Base-by-base conservation (phyloP, 2,888 invertebrate genomes). In the Polietes domitor region DNA sequence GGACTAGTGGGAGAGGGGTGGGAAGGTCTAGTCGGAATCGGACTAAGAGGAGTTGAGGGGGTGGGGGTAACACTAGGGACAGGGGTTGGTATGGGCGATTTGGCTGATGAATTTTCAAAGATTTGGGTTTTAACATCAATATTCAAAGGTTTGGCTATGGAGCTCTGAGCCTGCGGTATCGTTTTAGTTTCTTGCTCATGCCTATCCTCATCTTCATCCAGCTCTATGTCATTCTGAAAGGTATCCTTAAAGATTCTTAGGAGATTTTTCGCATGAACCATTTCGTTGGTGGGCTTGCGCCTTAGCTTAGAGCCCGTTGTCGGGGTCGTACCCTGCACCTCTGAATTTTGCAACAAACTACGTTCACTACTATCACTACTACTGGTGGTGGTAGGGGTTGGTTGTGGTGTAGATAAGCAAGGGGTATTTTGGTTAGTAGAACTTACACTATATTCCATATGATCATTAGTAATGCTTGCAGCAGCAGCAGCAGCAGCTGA, bases 371-470 rank as follows among this genome's bases (percentile, higher is more conserved):
- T 79, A 87, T 85, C 86, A 87, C 85, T 83, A 82, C 73, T 75
- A 87, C 86, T 83, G 76, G 2, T 9, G 21, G 55, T n/a, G 32
- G 26, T 58, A 21, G 71, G 41, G 53, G 43, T 43, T 86, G 87
- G 86, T 2, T 15, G 15, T 41, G 41, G 4, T 7, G 47, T 2
- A n/a, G 86, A 86, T 68, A 78, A 58, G 68, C 74, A 75, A 58
- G 77, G 68, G 63, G n/a, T 37, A 43, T 21, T 21, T 80, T 88
- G 87, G 90, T 90, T 90, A 90, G 90, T 90, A 89, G 89, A 88
- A 90, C 90, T 90, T 90, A 90, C 90, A 90, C 90, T 90, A 90
- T 90, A 90, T 89, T 90, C 90, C 90, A 90, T 90, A 88, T 90
- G 86, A 71, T 86, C 87, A 85, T 86, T 86, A 83, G 85, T 85